phyloP scores from a whole-genome alignment of 2,113 vertebrate species.

The Hyaena hyaena region DNA sequence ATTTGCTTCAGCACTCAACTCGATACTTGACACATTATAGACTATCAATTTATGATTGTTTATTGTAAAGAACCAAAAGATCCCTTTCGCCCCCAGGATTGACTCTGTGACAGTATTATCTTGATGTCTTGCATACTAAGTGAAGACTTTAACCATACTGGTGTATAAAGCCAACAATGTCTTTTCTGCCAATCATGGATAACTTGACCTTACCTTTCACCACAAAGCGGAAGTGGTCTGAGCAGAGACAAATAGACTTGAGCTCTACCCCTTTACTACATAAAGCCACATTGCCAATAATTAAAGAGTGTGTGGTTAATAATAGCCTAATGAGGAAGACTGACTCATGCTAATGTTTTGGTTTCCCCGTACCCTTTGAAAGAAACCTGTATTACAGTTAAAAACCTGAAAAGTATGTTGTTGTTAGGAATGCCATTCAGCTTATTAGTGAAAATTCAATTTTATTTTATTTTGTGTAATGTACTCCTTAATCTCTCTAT shows the following conservation, averaged over 20 bases:
- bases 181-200: background rate
- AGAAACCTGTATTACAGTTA: conserved; percentile 11
- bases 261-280: background rate
- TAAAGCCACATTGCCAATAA: conserved; percentile 22
- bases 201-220: background rate
- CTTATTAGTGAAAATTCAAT: background rate
- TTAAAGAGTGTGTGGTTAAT: conserved; percentile 35
- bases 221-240: conserved; percentile 5
- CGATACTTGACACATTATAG: background rate
- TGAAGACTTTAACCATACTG: background rate
- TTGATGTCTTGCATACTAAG: background rate
- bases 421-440: background rate
- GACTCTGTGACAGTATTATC: background rate
- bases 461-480: background rate
- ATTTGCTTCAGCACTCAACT: background rate
- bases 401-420: conserved; percentile 1
- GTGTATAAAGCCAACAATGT: background rate
- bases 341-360: background rate
- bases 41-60: background rate
- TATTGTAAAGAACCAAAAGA: background rate
- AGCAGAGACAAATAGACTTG: background rate
- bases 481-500: background rate
- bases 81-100: background rate
- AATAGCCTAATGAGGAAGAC: conserved; percentile 50
- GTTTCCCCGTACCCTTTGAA: conserved; percentile 38